Conservation (phyloP, 2,113 vertebrate species). For the Rutilus rutilus region DNA sequence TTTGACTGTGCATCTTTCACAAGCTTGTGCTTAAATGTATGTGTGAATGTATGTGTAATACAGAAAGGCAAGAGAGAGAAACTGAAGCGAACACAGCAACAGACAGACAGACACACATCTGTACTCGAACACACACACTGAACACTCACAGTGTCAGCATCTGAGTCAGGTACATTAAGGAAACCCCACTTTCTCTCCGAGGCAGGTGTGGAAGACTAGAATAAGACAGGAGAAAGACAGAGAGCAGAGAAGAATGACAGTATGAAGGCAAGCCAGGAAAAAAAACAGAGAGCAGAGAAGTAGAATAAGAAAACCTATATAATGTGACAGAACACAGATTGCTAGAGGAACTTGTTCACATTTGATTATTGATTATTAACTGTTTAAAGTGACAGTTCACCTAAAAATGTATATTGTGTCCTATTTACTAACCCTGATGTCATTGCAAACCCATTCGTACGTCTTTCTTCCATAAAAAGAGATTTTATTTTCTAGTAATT, state of each 20-base stretch:
- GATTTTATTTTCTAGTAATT: not conserved
- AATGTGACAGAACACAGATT: slow-evolving; percentile 13
- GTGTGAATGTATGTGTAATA: not conserved
- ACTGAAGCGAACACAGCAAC: slow-evolving; percentile 18
- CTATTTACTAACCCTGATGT: not conserved
- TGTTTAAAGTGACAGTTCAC: not conserved
- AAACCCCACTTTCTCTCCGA: slow-evolving; percentile 90
- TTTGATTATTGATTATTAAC: not conserved
- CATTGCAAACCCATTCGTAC: not conserved
- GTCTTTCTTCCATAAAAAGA: not conserved
- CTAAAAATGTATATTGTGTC: not conserved
- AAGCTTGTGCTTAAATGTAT: not conserved
- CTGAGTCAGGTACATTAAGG: slow-evolving; percentile 93
- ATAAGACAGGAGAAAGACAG: slow-evolving; percentile 54
- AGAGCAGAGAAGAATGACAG: slow-evolving; percentile 19
- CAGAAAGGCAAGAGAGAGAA: slow-evolving; percentile 7
- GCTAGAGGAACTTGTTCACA: not conserved
- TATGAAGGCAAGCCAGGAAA: not conserved
- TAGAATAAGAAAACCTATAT: not conserved
- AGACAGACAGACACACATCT: slow-evolving; percentile 21
- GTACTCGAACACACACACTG: slow-evolving; percentile 9
- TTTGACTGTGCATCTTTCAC: slow-evolving; percentile 1
- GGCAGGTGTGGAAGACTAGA: slow-evolving; percentile 83
- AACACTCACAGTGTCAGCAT: slow-evolving; percentile 96
- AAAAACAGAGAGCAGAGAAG: slow-evolving; percentile 7